These are phyloP conservation scores for Struthio camelus DNA, from an alignment of 2,113 vertebrate genomes.

Conservation along the genomic window DNA sequence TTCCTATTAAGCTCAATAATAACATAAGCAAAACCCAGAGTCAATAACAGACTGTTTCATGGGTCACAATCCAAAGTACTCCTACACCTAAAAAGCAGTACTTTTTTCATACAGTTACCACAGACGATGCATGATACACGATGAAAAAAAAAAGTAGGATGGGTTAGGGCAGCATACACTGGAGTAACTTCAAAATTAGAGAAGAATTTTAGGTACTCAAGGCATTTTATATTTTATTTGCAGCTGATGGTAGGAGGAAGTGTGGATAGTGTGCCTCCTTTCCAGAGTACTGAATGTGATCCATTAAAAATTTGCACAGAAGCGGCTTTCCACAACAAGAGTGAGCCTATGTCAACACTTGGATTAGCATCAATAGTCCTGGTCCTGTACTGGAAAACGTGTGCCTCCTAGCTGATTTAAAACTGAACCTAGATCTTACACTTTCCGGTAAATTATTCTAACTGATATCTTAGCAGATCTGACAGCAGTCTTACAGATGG, in stretches of 20 bases:
- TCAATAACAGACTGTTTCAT: background rate
- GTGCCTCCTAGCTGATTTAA: background rate
- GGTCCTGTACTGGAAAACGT: background rate
- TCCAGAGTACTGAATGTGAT: no score
- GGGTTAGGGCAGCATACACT: no score
- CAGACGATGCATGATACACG: no score
- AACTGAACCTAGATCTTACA: background rate
- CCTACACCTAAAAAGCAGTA: background rate
- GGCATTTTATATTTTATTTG: background rate
- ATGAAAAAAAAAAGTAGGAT: no score
- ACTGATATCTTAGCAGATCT: background rate
- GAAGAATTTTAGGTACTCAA: no score
- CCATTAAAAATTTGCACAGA: background rate
- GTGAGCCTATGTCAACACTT: background rate
- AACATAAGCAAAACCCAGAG: background rate
- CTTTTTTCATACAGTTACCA: no score
- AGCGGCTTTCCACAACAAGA: background rate
- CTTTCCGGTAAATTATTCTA: background rate
- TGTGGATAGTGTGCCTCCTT: no score
- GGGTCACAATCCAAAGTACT: background rate
- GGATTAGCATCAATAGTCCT: background rate
- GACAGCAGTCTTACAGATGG: background rate
- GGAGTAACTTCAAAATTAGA: no score
- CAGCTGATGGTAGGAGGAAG: no score
- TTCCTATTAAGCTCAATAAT: conserved; percentile 3